These are phyloP conservation scores for Onychostoma macrolepis DNA, from an alignment of 2,113 vertebrate genomes.

Conservation along the genomic window DNA sequence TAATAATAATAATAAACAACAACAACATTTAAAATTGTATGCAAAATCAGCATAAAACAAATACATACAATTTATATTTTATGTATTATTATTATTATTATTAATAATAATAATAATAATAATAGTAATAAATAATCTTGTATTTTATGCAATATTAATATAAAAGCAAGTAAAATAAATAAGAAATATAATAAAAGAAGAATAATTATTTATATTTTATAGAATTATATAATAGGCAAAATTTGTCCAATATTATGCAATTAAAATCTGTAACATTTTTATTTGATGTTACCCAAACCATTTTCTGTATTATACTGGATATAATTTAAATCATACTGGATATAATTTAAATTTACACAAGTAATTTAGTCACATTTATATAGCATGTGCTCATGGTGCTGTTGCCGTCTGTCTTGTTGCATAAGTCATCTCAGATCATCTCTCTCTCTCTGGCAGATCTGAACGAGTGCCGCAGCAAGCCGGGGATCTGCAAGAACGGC, in stretches of 20 bases:
- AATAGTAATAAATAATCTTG: not conserved
- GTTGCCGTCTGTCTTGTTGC: too few relatives aligned
- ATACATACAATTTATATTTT: not conserved
- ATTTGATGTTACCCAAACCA: not conserved
- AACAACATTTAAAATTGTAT: not conserved
- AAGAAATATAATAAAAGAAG: too few relatives aligned
- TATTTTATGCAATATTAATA: not conserved
- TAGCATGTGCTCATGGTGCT: not conserved
- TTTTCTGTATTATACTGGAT: not conserved
- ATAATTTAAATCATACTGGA: not conserved
- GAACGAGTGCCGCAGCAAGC: slow-evolving; percentile 87
- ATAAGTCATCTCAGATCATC: not conserved
- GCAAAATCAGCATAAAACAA: not conserved
- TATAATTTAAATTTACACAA: not conserved
- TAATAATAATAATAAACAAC: not conserved
- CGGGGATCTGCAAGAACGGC: slow-evolving; percentile 88
- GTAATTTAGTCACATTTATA: not conserved
- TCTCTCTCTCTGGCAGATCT: slow-evolving; percentile 75
- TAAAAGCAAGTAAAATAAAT: not conserved
- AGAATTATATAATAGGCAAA: too few relatives aligned
- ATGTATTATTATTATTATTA: not conserved
- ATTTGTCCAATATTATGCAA: not conserved
- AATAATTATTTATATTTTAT: too few relatives aligned
- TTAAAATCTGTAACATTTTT: not conserved
- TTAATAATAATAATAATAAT: not conserved